phyloP scores from a whole-genome alignment of 2,113 vertebrate genomes.

The Malaclemys terrapin region DNA sequence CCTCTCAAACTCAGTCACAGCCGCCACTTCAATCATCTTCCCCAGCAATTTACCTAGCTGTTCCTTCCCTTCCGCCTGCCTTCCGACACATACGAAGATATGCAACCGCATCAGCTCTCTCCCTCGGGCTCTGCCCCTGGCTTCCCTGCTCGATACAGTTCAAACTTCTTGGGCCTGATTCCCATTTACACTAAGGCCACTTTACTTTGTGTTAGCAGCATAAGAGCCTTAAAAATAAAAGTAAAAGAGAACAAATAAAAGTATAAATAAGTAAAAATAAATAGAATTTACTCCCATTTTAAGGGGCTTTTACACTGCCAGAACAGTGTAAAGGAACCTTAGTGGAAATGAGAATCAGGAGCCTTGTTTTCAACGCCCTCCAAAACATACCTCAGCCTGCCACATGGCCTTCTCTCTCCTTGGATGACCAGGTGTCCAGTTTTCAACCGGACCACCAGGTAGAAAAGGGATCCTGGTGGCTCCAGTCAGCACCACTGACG shows the following conservation, averaged over 20 bases:
- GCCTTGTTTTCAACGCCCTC: background rate
- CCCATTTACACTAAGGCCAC: background rate
- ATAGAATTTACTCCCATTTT: background rate
- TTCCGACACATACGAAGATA: accelerated
- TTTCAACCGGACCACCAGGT: no score
- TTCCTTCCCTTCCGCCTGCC: background rate
- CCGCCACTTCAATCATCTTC: background rate
- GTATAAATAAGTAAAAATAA: background rate
- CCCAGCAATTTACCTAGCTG: background rate
- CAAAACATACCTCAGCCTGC: background rate
- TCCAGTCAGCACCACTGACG: no score
- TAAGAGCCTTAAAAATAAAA: background rate
- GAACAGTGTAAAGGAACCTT: background rate
- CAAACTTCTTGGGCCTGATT: background rate
- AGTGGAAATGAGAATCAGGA: background rate
- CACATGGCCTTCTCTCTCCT: background rate
- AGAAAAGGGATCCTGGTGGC: no score
- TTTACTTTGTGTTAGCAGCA: background rate
- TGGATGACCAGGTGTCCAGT: no score
- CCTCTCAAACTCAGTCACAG: slow-evolving; percentile 1
- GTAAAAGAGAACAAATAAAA: slow-evolving; percentile 2
- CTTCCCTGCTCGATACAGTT: background rate
- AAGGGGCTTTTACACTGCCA: background rate
- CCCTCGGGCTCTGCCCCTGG: background rate
- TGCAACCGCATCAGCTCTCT: background rate